Base-by-base conservation (phyloP, 2,797 vertebrate species). In the Acrocephalus scirpaceus region DNA sequence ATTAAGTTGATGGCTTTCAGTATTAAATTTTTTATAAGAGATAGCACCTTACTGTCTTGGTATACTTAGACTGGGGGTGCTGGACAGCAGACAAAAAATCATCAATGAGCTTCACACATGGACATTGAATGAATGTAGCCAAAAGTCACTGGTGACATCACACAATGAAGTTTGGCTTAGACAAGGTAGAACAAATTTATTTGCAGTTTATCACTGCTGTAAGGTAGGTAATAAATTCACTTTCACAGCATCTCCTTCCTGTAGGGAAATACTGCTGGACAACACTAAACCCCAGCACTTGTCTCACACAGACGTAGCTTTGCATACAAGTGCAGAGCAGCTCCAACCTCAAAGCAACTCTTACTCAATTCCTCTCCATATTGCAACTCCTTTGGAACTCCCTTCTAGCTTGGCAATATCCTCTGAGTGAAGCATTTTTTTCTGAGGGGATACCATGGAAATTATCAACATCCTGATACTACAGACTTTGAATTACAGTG, bases 41-140 rank as follows among this genome's bases (percentile, higher is more conserved):
- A 60, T 5, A 73, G 21, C 16, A 73, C 19, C 12, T 50, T 61
- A 57, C 36, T 48, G 4, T 34, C 44, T 60, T 42, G 22, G 10
- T 26, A 9, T 61, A 47, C 25, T 54, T 81, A 53, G 62, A 60
- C 21, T 67, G 45, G 76, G 23, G 5, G 29, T 65, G 17, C 16
- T 47, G 66, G 44, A 60, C 23, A 83, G 51, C 8, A 36, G 42
- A 90, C 45, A 64, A 78, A 78, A 90, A 93, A 62, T 1, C 32
- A 60, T 20, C 30, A 26, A 38, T 29, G 32, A 82, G 80, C 48
- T 71, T 82, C 38, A 82, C 7, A n/a, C 5, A 9, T 0, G 6
- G 17, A 72, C 3, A 11, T 1, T 72, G 26, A 54, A 71, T 0
- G 1, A 58, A 74, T 2, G 30, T 17, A 25, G 42, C 10, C 47